phyloP scores from a whole-genome alignment of 2,113 vertebrate genomes.

The Elachura formosa region DNA sequence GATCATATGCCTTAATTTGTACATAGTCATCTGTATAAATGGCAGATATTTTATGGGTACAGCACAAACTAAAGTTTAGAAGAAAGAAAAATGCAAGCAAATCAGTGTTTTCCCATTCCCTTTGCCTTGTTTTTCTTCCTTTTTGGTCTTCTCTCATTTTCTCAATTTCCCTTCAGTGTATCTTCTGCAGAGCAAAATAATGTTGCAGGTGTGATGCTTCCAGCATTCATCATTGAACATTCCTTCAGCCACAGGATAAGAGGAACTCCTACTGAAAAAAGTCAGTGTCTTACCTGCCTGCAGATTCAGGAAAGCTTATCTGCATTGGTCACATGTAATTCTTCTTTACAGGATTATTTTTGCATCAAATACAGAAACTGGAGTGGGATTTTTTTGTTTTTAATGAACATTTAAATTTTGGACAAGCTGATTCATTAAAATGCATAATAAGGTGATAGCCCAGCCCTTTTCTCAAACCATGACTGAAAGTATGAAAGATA shows the following conservation, averaged over 20 bases:
- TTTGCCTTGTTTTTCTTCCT: neutral
- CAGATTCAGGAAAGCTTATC: neutral
- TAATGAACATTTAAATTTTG: neutral
- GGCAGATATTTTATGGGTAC: neutral
- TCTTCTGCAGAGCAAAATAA: neutral
- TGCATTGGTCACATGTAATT: neutral
- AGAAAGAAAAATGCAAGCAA: neutral
- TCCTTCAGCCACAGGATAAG: neutral
- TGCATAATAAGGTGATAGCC: neutral
- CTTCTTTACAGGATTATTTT: neutral
- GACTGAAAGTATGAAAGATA: too few species aligned
- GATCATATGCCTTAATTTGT: neutral
- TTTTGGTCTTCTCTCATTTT: neutral
- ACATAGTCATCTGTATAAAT: neutral
- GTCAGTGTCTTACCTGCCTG: neutral
- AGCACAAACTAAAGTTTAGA: neutral
- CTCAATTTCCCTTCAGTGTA: neutral
- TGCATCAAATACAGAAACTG: neutral
- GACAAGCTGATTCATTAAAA: neutral
- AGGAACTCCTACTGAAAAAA: neutral
- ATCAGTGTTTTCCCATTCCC: neutral
- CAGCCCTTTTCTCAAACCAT: neutral
- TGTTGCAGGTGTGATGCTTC: neutral
- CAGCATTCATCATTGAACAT: neutral
- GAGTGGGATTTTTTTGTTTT: neutral